Base-by-base conservation (phyloP, 2,113 vertebrate species). In the Oxyura jamaicensis region DNA sequence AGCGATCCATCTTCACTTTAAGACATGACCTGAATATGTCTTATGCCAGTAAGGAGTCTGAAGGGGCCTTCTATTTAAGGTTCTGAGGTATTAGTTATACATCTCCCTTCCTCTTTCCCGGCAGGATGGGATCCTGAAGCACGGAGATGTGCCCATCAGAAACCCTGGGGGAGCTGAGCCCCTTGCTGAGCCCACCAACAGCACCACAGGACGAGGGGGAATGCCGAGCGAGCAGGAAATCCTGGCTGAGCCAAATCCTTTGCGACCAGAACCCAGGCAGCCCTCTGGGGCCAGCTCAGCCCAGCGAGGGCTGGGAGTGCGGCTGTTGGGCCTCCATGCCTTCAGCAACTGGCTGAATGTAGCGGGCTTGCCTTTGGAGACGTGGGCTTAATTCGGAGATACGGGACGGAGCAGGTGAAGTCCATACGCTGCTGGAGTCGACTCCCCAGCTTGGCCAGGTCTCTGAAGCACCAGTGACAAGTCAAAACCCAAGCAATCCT, bases 271-370 rank as follows among this genome's bases (percentile, higher is more conserved):
- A 15, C 35, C 36, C 35, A 62, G 86, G 72, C 42, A 86, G 48
- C 20, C 3, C 35, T 19, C 36, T 73, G 59, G 36, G 62, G 71
- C 22, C 50, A 67, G 26, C 3, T 63, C 65, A 83, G 50, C 29
- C 31, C 56, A 53, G 36, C 29, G 48, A 80, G 67, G 22, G 5
- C 26, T 15, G 35, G 60, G 35, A 77, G 19, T 0, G 0, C 0
- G 0, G 69, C 74, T 52, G 29, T 41, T 62, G 74, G 3, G 0
- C 71, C 52, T 33, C 19, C 35, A 21, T 10, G 46, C 52, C 52
- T 67, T 39, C 35, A 62, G 81, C 74, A 62, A 48, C 0, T 0
- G 20, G 19, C 50, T 86, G 35, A 5, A 58, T 53, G 58, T 11
- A 60, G 56, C 13, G 2, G 36, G 41, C 71, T 35, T 90, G 36